These are phyloP conservation scores for Entosphenus tridentatus DNA, from an alignment of 2,113 vertebrate species.

Conservation along the genomic window DNA sequence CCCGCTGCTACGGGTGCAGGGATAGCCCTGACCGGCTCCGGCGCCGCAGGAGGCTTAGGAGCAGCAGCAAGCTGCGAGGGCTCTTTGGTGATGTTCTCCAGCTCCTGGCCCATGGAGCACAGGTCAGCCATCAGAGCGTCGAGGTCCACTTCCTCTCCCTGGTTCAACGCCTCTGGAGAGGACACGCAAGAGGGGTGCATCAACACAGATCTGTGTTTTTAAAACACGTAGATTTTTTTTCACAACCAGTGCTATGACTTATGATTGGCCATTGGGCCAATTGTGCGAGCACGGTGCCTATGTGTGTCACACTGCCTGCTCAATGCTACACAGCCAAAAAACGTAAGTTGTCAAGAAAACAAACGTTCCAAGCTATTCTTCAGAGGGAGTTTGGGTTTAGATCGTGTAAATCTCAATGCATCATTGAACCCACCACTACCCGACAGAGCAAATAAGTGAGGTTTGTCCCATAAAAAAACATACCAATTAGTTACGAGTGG, in stretches of 20 bases:
- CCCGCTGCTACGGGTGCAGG: slow-evolving; percentile 34
- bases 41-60: slow-evolving; percentile 23
- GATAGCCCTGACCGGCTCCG: slow-evolving; percentile 21
- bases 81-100: slow-evolving; percentile 56
- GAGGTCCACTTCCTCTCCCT: slow-evolving; percentile 78
- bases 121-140: slow-evolving; percentile 96
- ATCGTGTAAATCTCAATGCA: no score
- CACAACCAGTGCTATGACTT: slow-evolving; percentile 3
- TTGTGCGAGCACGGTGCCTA: slow-evolving; percentile 8
- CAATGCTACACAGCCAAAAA: no score
- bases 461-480: no score
- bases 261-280: slow-evolving; percentile 5
- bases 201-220: slow-evolving; percentile 8
- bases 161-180: slow-evolving; percentile 71
- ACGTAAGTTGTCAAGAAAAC: neutral
- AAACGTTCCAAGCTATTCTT: neutral
- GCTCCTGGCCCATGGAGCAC: slow-evolving; percentile 89
- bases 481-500: no score
- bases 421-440: no score
- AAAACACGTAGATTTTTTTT: slow-evolving; percentile 10
- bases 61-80: slow-evolving; percentile 31
- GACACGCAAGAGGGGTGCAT: slow-evolving; percentile 11
- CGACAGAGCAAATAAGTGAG: no score
- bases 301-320: neutral
- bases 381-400: no score